Percentiles rank a stretch among this genome's conserved stretches.
phyloP scores from a whole-genome alignment of 2,113 vertebrate species.

The Conger conger region DNA sequence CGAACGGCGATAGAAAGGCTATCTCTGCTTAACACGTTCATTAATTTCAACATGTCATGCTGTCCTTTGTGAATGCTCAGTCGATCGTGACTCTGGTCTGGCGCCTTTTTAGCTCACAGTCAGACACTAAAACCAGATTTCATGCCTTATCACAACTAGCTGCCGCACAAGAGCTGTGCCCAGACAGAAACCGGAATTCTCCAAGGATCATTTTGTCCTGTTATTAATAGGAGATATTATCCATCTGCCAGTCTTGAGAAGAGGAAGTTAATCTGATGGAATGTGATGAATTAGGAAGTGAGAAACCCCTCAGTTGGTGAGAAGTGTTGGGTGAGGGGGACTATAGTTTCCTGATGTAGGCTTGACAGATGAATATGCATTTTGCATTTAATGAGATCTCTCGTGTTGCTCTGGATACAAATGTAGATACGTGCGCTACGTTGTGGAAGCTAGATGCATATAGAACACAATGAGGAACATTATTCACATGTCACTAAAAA shows the following conservation, averaged over 20 bases:
- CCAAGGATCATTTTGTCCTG: constrained; percentile 10
- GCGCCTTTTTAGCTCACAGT: constrained; percentile 24
- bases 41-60: constrained; percentile 20
- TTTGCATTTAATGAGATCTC: neutral
- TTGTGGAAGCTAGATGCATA: neutral
- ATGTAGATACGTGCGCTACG: no score
- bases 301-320: constrained; percentile 38
- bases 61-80: constrained; percentile 17
- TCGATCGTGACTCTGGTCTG: constrained; percentile 14
- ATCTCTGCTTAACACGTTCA: constrained; percentile 14
- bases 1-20: constrained; percentile 16
- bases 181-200: neutral
- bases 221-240: constrained; percentile 36
- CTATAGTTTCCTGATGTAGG: constrained; percentile 8
- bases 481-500: neutral
- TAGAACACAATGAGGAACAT: neutral
- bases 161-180: constrained; percentile 8
- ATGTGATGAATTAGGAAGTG: constrained; percentile 24
- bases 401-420: neutral
- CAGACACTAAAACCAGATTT: constrained; percentile 21
- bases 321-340: constrained; percentile 28
- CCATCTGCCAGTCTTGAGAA: constrained; percentile 29
- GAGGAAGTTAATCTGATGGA: constrained; percentile 30
- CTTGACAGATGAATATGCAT: neutral
- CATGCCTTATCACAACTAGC: constrained; percentile 26